Conservation (phyloP, 2,797 vertebrate species). For the Alcedo atthis region DNA sequence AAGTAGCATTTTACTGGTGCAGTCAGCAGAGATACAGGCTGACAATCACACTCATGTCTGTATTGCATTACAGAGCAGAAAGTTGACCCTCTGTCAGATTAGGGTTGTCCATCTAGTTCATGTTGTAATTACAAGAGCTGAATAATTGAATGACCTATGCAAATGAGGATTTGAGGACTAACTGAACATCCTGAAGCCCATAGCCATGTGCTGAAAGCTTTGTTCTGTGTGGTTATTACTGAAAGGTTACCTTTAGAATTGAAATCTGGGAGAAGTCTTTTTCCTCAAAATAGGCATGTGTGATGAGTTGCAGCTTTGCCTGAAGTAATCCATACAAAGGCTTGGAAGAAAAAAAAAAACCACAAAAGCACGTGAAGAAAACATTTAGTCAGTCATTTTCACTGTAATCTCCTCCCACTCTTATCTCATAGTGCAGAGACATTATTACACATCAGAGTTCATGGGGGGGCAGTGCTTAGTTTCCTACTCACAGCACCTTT, state of each 20-base stretch:
- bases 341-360: constrained; percentile 77
- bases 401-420: neutral
- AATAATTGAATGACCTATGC: neutral
- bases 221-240: neutral
- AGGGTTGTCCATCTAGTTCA: neutral
- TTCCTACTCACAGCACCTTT: neutral
- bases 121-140: neutral
- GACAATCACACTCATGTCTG: neutral
- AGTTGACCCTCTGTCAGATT: neutral
- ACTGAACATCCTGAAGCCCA: neutral
- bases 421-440: neutral
- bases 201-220: neutral
- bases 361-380: neutral
- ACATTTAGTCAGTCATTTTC: neutral
- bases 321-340: constrained; percentile 95
- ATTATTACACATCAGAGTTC: neutral
- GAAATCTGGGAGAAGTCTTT: constrained; percentile 99
- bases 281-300: constrained; percentile 98
- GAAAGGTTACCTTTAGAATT: constrained; percentile 89
- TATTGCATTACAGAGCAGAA: neutral
- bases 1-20: neutral
- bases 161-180: neutral
- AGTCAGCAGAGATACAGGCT: neutral
- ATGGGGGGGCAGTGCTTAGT: neutral
- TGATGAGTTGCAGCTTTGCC: constrained; percentile 97